phyloP scores from a whole-genome alignment of 2,113 vertebrate genomes.

The Nibea albiflora region DNA sequence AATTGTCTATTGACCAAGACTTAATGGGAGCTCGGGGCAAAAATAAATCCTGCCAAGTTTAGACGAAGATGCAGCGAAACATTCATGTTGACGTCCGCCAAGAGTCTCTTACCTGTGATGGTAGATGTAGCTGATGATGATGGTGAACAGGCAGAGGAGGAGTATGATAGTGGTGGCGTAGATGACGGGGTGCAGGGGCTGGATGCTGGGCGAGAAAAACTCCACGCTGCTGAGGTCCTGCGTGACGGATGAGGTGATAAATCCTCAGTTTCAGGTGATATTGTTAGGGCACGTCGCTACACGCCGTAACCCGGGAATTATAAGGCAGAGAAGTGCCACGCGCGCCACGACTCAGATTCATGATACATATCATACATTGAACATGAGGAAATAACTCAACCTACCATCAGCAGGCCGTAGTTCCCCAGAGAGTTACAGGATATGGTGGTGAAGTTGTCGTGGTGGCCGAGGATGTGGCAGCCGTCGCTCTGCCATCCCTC shows the following conservation, averaged over 20 bases:
- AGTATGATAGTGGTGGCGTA: slow-evolving; percentile 90
- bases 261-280: background rate
- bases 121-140: slow-evolving; percentile 92
- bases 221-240: slow-evolving; percentile 93
- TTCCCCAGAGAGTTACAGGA: slow-evolving; percentile 93
- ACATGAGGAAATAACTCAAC: background rate
- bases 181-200: slow-evolving; percentile 91
- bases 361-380: background rate
- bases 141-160: slow-evolving; percentile 87
- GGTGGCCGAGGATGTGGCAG: slow-evolving; percentile 90
- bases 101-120: slow-evolving; percentile 90
- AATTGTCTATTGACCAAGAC: background rate
- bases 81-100: background rate
- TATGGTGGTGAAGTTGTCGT: slow-evolving; percentile 94
- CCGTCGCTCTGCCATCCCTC: slow-evolving; percentile 95
- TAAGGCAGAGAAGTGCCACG: background rate
- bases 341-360: background rate
- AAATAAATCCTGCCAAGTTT: background rate
- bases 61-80: background rate
- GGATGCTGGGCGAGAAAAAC: slow-evolving; percentile 82
- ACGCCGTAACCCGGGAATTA: background rate
- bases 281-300: background rate
- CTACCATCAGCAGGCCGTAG: slow-evolving; percentile 96
- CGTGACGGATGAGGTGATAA: slow-evolving; percentile 9
- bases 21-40: background rate